A percentile compares a stretch with the other conserved stretches of the same genome.
Conservation (phyloP, 2,888 invertebrate species). For the Noctua comes region DNA sequence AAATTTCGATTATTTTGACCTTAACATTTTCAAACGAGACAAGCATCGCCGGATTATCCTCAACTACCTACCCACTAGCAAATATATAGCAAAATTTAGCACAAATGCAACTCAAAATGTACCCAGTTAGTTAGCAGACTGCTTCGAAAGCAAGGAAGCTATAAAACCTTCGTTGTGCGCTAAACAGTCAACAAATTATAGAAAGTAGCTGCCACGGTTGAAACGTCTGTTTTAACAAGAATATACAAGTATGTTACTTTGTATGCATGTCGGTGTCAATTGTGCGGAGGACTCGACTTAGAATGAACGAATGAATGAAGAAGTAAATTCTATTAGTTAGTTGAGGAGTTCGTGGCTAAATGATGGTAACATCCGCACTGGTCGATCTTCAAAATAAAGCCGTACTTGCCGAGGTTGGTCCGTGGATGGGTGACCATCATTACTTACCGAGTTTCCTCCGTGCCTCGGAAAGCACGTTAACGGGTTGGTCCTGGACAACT, state of each 20-base stretch:
- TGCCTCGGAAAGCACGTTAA: too few species aligned
- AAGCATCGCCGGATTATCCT: neutral
- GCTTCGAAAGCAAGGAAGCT: conserved; percentile 34
- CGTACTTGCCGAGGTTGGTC: too few species aligned
- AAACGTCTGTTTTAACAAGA: conserved; percentile 51
- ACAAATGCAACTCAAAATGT: conserved; percentile 34
- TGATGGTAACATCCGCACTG: too few species aligned
- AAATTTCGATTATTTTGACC: neutral
- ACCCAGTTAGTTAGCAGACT: conserved; percentile 45
- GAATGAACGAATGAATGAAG: too few species aligned
- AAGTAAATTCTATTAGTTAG: too few species aligned
- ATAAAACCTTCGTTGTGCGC: conserved; percentile 51
- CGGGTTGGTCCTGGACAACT: too few species aligned
- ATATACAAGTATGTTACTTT: neutral
- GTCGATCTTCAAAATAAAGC: too few species aligned
- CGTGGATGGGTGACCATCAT: too few species aligned
- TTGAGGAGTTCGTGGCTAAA: too few species aligned
- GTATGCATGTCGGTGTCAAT: neutral
- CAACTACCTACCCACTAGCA: neutral
- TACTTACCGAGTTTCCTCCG: too few species aligned
- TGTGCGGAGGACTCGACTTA: neutral
- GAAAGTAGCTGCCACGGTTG: conserved; percentile 44
- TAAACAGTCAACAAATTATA: conserved; percentile 60
- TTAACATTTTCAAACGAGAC: too few species aligned
- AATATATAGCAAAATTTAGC: conserved; percentile 33